Evolutionary conservation across 2,888 invertebrate genomes (phyloP), one percentile per base, ranked within the genome.

Genomic region (Mythimna vitellina): DNA sequence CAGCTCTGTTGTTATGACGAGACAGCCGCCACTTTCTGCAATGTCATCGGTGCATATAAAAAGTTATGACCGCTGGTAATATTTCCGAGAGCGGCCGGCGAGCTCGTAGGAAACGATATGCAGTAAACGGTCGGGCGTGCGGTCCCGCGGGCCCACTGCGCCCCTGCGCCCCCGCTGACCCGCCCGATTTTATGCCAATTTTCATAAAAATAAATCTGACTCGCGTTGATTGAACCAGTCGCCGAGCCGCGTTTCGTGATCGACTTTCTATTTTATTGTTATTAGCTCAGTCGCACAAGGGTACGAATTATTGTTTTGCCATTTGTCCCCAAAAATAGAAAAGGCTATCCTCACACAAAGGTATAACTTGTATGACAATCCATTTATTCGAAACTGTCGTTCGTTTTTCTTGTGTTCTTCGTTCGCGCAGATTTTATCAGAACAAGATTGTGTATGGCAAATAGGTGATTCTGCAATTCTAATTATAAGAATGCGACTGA

Each of bases 141-240:
- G 95, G 95, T 95, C 95, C 94, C 95, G 92, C 92, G 95, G 95
- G 95, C 93, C 93, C 93, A 90, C 91, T 92, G 92, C 89, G 90
- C 90, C 89, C 91, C 91, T 92, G 92, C 89, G 90, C 90, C 90
- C 91, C 90, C 89, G 91, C 93, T 95, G 96, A 95, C 95, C 96
- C 96, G 92, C 91, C 91, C 93, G 93, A 93, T 93, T 96, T 96
- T 96, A 96, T 96, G 95, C 96, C 96, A 96, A 96, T 96, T 95
- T 96, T 96, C 96, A 96, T 96, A 96, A 96, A 96, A 96, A 96
- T 96, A 96, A 96, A 96, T 96, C 96, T 93, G 96, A 92, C 91
- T 93, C 91, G 90, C 93, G 94, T 94, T 96, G 96, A 96, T 96
- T 96, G 96, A 96, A 96, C 96, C 95, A 95, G 95, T 95, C 95